phyloP scores from a whole-genome alignment of 2,113 vertebrate species.

The Leucopternis melanops region DNA sequence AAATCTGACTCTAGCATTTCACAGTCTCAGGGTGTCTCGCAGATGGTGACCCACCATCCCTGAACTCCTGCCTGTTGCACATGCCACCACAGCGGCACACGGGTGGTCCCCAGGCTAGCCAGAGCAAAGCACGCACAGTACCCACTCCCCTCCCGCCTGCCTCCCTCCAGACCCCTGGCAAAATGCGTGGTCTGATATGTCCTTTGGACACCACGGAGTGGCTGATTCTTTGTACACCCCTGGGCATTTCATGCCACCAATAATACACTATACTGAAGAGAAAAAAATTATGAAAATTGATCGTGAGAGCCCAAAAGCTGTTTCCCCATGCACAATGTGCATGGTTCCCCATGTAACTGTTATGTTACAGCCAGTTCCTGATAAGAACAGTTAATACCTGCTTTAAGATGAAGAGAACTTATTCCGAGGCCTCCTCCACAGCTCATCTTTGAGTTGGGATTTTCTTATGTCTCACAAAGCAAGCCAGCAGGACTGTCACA shows the following conservation, averaged over 20 bases:
- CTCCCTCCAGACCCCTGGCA: background rate
- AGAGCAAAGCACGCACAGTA: background rate
- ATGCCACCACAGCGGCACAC: background rate
- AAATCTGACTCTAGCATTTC: background rate
- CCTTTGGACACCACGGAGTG: background rate
- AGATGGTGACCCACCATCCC: background rate
- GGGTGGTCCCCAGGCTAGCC: background rate
- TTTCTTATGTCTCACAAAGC: background rate
- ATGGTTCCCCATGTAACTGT: background rate
- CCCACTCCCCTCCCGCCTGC: background rate
- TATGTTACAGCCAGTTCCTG: background rate
- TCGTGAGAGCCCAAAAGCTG: background rate
- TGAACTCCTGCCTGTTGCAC: background rate
- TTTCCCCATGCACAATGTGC: background rate
- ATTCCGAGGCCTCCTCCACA: background rate
- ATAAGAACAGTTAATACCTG: background rate
- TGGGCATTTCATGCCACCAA: background rate
- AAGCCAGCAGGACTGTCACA: background rate
- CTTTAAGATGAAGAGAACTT: background rate
- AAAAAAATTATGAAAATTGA: background rate
- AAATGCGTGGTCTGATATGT: background rate
- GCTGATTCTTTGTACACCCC: background rate
- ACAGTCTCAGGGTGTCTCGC: background rate
- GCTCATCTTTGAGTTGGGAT: background rate
- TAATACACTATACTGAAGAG: background rate